phyloP scores from a whole-genome alignment of 2,797 vertebrate genomes.

The Diceros bicornis region DNA sequence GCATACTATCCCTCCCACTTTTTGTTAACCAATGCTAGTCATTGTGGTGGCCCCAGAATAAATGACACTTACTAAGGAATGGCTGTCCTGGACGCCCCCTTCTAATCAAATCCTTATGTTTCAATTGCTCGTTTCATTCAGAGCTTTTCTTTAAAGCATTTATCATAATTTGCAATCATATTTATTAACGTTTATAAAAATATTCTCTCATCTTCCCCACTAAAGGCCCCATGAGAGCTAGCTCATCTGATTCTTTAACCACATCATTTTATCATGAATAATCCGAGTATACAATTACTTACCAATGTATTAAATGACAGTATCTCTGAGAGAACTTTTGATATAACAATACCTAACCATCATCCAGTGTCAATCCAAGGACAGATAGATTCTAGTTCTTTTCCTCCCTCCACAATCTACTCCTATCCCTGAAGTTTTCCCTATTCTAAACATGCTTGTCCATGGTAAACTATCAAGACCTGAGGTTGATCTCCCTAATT shows the following conservation, averaged over 20 bases:
- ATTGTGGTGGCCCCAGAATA: background rate
- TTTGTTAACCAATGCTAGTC: background rate
- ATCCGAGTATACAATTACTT: background rate
- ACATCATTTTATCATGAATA: background rate
- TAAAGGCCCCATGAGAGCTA: background rate
- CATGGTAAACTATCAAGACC: background rate
- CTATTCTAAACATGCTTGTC: background rate
- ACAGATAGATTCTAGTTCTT: background rate
- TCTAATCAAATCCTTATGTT: background rate
- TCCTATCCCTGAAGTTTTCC: background rate
- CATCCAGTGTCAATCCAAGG: background rate
- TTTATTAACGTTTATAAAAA: background rate
- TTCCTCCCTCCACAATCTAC: background rate
- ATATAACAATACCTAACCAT: background rate
- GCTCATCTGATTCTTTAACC: background rate
- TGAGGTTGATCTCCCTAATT: background rate
- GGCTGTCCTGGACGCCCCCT: rapidly evolving
- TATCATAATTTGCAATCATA: background rate
- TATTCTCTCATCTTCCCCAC: background rate
- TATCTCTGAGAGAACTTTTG: background rate
- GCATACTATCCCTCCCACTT: rapidly evolving
- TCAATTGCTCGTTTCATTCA: background rate
- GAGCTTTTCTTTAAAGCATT: background rate
- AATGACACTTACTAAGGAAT: background rate
- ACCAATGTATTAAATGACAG: background rate